phyloP scores from a whole-genome alignment of 1,140 invertebrate species.

The Hycleus cichorii region DNA sequence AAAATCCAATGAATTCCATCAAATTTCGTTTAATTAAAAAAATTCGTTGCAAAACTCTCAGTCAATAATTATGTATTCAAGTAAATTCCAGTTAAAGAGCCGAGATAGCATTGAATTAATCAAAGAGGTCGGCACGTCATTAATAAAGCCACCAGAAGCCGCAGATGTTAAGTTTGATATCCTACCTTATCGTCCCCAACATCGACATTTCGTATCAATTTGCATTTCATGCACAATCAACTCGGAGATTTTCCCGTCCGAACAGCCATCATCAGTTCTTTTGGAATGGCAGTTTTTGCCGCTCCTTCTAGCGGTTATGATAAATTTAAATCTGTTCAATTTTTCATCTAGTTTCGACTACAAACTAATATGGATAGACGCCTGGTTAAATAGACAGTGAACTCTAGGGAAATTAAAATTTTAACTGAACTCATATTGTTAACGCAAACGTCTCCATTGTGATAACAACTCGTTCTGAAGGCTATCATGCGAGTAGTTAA shows the following conservation, averaged over 20 bases:
- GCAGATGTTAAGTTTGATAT: constrained; percentile 9
- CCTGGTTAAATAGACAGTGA: constrained; percentile 5
- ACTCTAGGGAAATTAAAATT: constrained; percentile 15
- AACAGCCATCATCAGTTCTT: background rate
- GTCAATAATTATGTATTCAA: background rate
- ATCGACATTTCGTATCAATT: constrained; percentile 19
- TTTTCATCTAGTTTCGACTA: too few relatives aligned
- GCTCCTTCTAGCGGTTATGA: too few relatives aligned
- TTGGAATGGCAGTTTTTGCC: too few relatives aligned
- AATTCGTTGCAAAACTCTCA: background rate
- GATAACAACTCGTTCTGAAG: constrained; percentile 1
- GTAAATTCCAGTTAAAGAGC: constrained; percentile 1
- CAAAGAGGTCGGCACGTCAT: constrained; percentile 14
- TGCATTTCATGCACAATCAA: constrained; percentile 19
- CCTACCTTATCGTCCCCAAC: constrained; percentile 7
- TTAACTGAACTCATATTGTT: constrained; percentile 3
- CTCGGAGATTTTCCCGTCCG: constrained; percentile 5
- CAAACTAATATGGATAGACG: too few relatives aligned
- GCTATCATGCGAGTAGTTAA: background rate
- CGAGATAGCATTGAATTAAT: constrained; percentile 14
- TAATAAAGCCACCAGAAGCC: constrained; percentile 16
- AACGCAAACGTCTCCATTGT: constrained; percentile 1
- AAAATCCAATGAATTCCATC: too few relatives aligned
- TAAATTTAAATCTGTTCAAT: too few relatives aligned
- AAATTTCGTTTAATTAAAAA: background rate